These are phyloP conservation scores for Rutilus rutilus DNA, from an alignment of 2,113 vertebrate genomes.

Conservation along the genomic window DNA sequence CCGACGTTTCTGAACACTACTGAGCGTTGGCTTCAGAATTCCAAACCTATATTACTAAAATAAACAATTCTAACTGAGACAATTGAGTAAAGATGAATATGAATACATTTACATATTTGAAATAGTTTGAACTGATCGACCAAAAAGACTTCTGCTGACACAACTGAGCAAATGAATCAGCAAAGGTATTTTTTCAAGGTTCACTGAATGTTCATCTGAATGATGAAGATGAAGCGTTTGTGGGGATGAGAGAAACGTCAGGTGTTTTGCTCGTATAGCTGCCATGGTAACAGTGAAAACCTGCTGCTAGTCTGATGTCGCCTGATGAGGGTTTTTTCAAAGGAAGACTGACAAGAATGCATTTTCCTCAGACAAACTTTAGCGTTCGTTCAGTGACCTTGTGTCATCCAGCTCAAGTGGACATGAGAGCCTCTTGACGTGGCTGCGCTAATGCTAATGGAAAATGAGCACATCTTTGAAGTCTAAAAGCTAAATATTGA, in stretches of 20 bases:
- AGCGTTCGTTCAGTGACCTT: background rate
- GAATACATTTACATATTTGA: too few relatives aligned
- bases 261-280: conserved; percentile 24
- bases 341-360: background rate
- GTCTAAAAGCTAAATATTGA: background rate
- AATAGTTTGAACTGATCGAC: too few relatives aligned
- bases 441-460: background rate
- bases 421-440: background rate
- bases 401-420: background rate
- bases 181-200: too few relatives aligned
- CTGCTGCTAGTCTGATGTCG: background rate
- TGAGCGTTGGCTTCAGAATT: too few relatives aligned
- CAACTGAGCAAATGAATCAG: too few relatives aligned
- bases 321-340: conserved; percentile 8
- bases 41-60: too few relatives aligned
- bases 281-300: conserved; percentile 62
- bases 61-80: too few relatives aligned
- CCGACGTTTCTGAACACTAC: background rate
- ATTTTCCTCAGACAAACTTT: conserved; percentile 19
- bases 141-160: too few relatives aligned
- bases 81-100: too few relatives aligned
- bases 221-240: background rate
- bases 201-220: too few relatives aligned
- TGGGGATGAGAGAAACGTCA: background rate
- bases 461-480: background rate